phyloP scores from a whole-genome alignment of 1,140 invertebrate genomes.

The Lamellibrachia luymesi region DNA sequence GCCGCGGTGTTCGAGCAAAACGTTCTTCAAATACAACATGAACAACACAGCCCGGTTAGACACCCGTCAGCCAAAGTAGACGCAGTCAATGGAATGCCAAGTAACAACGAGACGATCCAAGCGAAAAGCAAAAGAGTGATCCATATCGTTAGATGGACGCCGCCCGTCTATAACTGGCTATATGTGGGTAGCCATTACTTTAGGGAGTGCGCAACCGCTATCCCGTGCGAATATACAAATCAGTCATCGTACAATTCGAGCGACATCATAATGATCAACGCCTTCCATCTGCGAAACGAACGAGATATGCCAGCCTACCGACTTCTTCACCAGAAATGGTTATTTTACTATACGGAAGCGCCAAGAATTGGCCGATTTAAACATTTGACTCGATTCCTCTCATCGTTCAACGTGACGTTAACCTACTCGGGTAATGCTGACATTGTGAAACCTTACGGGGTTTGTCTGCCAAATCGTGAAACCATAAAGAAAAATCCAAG shows the following conservation, averaged over 20 bases:
- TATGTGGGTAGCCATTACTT: no score
- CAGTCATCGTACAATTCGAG: not conserved
- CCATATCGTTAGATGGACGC: no score
- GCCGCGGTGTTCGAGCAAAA: no score
- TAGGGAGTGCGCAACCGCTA: not conserved
- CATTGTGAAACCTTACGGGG: no score
- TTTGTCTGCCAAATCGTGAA: not conserved
- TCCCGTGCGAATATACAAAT: not conserved
- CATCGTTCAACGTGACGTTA: not conserved
- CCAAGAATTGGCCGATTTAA: not conserved
- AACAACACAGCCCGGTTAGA: no score
- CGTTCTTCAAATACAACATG: no score
- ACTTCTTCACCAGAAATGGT: no score
- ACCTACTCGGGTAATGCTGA: slow-evolving; percentile 12
- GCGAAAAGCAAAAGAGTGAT: no score
- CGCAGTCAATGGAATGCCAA: no score
- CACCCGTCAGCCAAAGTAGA: no score
- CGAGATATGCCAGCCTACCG: not conserved
- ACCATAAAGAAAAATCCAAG: not conserved
- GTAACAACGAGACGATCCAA: no score
- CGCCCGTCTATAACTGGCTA: no score
- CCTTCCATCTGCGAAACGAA: not conserved
- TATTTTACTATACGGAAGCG: not conserved
- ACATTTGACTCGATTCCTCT: not conserved
- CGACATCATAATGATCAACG: not conserved